Percentiles rank a stretch among this genome's conserved stretches.
Conservation (phyloP, 2,113 vertebrate genomes). For the Coryphaenoides rupestris region DNA sequence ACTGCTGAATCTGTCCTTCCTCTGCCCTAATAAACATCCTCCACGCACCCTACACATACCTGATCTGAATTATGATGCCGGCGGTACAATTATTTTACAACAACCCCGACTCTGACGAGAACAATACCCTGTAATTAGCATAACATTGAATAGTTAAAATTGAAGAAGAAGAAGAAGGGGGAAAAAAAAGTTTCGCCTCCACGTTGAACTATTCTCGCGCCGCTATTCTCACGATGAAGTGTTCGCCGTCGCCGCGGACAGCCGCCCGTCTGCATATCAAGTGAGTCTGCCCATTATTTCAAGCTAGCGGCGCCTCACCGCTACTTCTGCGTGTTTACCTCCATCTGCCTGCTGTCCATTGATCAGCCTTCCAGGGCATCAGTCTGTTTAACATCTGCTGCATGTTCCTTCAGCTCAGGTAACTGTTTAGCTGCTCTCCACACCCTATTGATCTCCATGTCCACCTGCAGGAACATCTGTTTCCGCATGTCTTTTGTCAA, state of each 20-base stretch:
- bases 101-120: constrained; percentile 72
- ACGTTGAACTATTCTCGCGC: too few species aligned
- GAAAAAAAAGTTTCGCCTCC: too few species aligned
- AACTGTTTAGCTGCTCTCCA: constrained; percentile 68
- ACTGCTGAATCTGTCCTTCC: constrained; percentile 78
- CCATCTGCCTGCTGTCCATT: constrained; percentile 80
- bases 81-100: constrained; percentile 79
- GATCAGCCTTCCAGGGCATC: constrained; percentile 77
- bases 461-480: constrained; percentile 80
- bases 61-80: constrained; percentile 84
- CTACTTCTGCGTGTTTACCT: constrained; percentile 67
- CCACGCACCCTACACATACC: constrained; percentile 63
- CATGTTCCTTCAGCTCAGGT: constrained; percentile 74
- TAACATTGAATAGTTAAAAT: constrained; percentile 40
- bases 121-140: constrained; percentile 73
- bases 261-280: constrained; percentile 70
- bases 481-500: constrained; percentile 67
- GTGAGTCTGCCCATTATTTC: constrained; percentile 63
- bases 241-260: too few species aligned
- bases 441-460: constrained; percentile 74
- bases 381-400: constrained; percentile 80
- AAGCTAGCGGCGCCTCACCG: constrained; percentile 54
- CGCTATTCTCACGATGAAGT: too few species aligned
- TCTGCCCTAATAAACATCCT: constrained; percentile 73
- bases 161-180: too few species aligned